Percentiles rank a stretch among this genome's conserved stretches.
Evolutionary conservation across 1,140 invertebrate species (phyloP).

Genomic region (Drosophila ambigua): DNA sequence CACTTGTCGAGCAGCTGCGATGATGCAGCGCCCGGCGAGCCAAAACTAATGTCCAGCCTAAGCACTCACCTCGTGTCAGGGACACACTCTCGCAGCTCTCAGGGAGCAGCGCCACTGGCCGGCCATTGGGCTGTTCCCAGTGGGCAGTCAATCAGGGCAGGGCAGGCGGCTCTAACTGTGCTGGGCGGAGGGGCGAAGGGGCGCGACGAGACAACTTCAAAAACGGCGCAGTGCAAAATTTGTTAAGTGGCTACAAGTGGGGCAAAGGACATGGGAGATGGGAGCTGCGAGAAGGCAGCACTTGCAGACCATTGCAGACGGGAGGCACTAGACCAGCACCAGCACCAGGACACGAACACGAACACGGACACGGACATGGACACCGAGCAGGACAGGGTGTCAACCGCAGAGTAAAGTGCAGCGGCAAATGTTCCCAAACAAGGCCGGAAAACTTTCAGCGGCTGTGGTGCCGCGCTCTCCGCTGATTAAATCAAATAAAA

Average conservation of each 20-base stretch:
- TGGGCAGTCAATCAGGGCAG: constrained; percentile 52
- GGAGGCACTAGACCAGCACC: constrained; percentile 5
- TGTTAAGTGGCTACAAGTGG: constrained; percentile 66
- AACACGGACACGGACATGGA: background rate
- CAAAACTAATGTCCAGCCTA: constrained; percentile 50
- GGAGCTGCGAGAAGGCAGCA: too few species aligned
- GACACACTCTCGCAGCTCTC: constrained; percentile 32
- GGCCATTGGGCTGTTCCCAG: constrained; percentile 20
- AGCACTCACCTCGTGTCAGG: constrained; percentile 52
- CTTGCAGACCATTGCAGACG: constrained; percentile 1
- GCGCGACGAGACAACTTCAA: constrained; percentile 47
- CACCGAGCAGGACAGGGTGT: constrained; percentile 34
- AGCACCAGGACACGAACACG: background rate
- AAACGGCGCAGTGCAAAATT: constrained; percentile 58
- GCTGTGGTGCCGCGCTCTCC: constrained; percentile 32
- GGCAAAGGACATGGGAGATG: constrained; percentile 30
- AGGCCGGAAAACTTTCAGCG: constrained; percentile 41
- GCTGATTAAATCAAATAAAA: constrained; percentile 53
- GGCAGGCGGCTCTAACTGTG: constrained; percentile 6
- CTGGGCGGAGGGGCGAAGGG: constrained; percentile 1
- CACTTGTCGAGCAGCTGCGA: constrained; percentile 26
- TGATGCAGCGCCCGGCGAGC: background rate
- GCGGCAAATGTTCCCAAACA: constrained; percentile 45
- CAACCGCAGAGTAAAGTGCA: constrained; percentile 65
- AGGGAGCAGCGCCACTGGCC: constrained; percentile 6